phyloP scores from a whole-genome alignment of 2,113 vertebrate species.

The Rhinopomastus cyanomelas region DNA sequence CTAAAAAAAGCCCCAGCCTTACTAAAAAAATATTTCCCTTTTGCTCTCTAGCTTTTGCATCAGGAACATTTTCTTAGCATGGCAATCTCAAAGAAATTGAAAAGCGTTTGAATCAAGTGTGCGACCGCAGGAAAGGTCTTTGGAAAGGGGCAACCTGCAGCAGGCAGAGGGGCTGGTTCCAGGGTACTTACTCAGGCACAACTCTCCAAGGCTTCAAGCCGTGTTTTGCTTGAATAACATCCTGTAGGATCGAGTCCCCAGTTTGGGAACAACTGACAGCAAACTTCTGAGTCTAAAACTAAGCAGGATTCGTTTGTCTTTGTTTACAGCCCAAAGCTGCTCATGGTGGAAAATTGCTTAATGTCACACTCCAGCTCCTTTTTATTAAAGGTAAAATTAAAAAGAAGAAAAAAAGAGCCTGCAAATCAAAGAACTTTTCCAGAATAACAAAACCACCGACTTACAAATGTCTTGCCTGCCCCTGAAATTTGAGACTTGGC shows the following conservation, averaged over 20 bases:
- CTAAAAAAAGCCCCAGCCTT: background rate
- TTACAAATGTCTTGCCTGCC: conserved; percentile 47
- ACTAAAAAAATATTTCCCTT: background rate
- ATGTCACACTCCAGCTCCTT: conserved; percentile 49
- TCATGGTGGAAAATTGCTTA: conserved; percentile 54
- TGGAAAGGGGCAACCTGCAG: background rate
- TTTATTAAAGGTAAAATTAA: conserved; percentile 14
- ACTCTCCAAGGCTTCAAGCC: conserved; percentile 41
- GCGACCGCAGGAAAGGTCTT: background rate
- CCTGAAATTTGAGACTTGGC: conserved; percentile 56
- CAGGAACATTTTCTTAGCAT: background rate
- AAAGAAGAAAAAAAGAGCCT: background rate
- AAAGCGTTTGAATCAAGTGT: background rate
- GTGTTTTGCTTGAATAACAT: conserved; percentile 36
- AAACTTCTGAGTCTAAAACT: conserved; percentile 41
- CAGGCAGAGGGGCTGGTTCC: conserved; percentile 22
- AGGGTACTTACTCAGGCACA: conserved; percentile 41
- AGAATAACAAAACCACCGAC: conserved; percentile 35
- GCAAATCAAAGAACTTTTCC: conserved; percentile 50
- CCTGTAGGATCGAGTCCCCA: conserved; percentile 7
- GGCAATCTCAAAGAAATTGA: conserved; percentile 4
- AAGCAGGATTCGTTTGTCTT: conserved; percentile 48
- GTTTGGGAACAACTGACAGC: conserved; percentile 40
- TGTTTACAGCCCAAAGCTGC: conserved; percentile 33
- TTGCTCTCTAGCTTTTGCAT: background rate